Evolutionary conservation across 2,797 vertebrate genomes (phyloP).

Genomic region (Miichthys miiuy): DNA sequence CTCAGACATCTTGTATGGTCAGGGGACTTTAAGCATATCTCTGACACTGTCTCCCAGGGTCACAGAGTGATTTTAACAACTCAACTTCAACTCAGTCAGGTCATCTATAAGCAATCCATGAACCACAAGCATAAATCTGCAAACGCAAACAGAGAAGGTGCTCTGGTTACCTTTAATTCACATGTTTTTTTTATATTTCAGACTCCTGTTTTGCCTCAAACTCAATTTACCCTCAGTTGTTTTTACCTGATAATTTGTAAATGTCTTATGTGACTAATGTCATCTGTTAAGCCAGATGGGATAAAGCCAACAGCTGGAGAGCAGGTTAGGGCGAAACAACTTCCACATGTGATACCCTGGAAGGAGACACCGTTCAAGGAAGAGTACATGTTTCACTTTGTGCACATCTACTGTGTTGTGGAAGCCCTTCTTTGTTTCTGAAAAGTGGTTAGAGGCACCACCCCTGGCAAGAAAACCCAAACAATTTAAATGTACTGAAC

Average conservation of each 20-base stretch:
- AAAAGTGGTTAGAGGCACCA: conserved; percentile 33
- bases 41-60: neutral
- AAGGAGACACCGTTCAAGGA: conserved; percentile 26
- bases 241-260: conserved; percentile 71
- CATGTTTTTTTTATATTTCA: neutral
- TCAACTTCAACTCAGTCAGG: conserved; percentile 6
- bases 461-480: conserved; percentile 46
- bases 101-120: conserved; percentile 15
- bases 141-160: conserved; percentile 2
- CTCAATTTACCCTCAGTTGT: conserved; percentile 46
- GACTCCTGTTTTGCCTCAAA: conserved; percentile 22
- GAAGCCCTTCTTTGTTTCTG: conserved; percentile 51
- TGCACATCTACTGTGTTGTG: conserved; percentile 24
- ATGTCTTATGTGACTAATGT: conserved; percentile 69
- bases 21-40: rapidly evolving
- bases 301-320: conserved; percentile 68
- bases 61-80: neutral
- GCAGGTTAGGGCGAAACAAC: conserved; percentile 67
- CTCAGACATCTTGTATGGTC: conserved; percentile 6
- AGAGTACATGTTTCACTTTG: conserved; percentile 38
- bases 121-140: neutral
- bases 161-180: neutral
- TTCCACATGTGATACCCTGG: conserved; percentile 70
- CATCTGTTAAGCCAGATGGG: conserved; percentile 54
- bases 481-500: conserved; percentile 34